Evolutionary conservation across 1,140 invertebrate species (phyloP), one percentile per base, ranked within the genome.

Genomic region (Camponotus pennsylvanicus): DNA sequence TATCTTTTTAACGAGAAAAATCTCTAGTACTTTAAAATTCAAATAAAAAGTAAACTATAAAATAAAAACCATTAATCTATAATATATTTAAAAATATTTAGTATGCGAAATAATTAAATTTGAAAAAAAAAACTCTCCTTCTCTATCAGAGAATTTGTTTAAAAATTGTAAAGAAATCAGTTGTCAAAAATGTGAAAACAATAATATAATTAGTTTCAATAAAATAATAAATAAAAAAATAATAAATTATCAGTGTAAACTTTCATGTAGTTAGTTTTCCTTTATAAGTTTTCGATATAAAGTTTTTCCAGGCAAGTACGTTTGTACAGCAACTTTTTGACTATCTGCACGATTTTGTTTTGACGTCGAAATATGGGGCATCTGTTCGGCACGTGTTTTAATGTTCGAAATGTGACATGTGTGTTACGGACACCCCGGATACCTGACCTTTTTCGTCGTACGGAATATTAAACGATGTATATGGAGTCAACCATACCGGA

Each of bases 381-480:
- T n/a, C 37, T 64, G 27, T 21, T 34, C 34, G 34, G 7, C 73
- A 42, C 21, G 15, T 59, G 37, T 76, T 42, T 61, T 42, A 45
- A n/a, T 42, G 59, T 42, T 3, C 27, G 18, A 78, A 66, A 37
- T 45, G 64, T 32, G 59, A 18, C 40, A 13, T 34, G 21, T n/a
- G 42, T 79, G 76, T 78, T 57, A 27, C 13, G 15, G 40, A 69
- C 63, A 27, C 75, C 37, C 27, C 7, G 34, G 18, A 40, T 52
- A 70, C 34, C n/a, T n/a, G 42, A 67, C 45, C 27, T 32, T 40
- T 49, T 69, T 40, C 40, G 40, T 40, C 27, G 18, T 34, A n/a
- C 40, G 55, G 15, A 83, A 83, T 37, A 83, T 83, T 61, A 85
- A 52, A 37, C 61, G 21, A 49, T n/a, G 27, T 76, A 18, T 21